Conservation (phyloP, 2,113 vertebrate species). For the Lophotis ruficrista region DNA sequence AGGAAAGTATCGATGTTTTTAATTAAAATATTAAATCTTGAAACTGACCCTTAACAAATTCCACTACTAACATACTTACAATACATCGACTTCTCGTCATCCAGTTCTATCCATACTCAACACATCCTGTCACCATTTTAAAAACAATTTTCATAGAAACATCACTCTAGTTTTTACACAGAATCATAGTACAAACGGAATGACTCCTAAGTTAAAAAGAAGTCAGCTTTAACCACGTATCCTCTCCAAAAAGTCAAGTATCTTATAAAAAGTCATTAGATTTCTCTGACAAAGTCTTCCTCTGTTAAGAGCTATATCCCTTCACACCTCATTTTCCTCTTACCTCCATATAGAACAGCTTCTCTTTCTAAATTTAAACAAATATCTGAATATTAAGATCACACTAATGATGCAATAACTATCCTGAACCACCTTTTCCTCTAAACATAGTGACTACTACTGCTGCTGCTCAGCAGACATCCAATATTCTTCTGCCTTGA, state of each 20-base stretch:
- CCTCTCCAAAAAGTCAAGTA: neutral
- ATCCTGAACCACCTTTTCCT: neutral
- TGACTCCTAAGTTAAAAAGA: neutral
- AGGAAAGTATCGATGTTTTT: neutral
- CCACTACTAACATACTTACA: neutral
- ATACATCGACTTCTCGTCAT: neutral
- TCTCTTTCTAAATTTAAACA: neutral
- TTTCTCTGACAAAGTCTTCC: neutral
- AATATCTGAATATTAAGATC: neutral
- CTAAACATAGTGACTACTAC: neutral
- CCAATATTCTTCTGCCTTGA: neutral
- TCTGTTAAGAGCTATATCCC: neutral
- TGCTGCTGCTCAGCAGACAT: neutral
- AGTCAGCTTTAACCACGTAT: neutral
- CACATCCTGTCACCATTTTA: neutral
- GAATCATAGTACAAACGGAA: neutral
- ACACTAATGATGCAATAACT: neutral
- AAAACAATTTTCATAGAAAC: neutral
- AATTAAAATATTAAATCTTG: neutral
- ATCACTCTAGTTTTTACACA: neutral
- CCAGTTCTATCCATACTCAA: neutral
- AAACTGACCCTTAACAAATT: neutral
- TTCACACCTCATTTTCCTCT: neutral
- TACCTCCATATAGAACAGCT: neutral
- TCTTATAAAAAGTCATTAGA: neutral